Conservation (phyloP, 92 coral and sea anemone species). For the Epizoanthus fatuus region DNA sequence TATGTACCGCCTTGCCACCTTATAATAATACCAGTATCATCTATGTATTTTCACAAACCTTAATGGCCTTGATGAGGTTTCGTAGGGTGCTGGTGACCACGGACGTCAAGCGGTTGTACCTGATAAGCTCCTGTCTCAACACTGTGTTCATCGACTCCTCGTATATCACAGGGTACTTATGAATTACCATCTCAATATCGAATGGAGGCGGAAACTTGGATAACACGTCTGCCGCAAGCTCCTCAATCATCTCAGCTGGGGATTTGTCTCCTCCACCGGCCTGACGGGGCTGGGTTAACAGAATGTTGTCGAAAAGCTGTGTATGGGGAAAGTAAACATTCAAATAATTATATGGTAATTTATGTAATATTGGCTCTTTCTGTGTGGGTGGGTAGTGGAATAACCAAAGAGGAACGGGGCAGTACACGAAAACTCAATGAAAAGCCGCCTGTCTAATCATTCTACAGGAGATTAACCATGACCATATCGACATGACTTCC, state of each 20-base stretch:
- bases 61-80: conserved; percentile 96
- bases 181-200: conserved; percentile 94
- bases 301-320: conserved; percentile 95
- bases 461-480: too few species aligned
- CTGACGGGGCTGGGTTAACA: conserved; percentile 97
- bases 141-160: conserved; percentile 99
- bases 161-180: conserved; percentile 94
- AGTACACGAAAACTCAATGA: too few species aligned
- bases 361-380: background rate
- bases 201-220: conserved; percentile 97
- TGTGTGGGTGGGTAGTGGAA: background rate
- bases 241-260: conserved; percentile 97
- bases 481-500: too few species aligned
- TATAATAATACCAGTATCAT: background rate
- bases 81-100: conserved; percentile 90
- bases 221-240: conserved; percentile 93
- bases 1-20: background rate
- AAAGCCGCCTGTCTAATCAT: too few species aligned
- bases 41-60: conserved; percentile 63
- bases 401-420: too few species aligned
- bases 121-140: conserved; percentile 94
- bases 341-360: too few species aligned
- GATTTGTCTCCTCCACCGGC: conserved; percentile 99
- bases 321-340: too few species aligned
- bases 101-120: conserved; percentile 94